Evolutionary conservation across 2,888 invertebrate genomes (phyloP).

Genomic region (Noctua janthina): DNA sequence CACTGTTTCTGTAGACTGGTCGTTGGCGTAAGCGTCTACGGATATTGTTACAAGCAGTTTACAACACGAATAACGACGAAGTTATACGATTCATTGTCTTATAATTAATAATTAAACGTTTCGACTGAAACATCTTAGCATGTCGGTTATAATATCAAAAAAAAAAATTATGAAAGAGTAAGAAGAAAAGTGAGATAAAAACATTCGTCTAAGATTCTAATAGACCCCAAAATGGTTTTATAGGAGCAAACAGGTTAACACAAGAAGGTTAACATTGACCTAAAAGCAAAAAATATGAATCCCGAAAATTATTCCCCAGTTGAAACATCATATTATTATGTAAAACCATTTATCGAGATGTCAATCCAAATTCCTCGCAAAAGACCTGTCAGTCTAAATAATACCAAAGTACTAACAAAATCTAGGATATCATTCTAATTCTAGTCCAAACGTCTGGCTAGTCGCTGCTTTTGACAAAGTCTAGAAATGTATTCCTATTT

Average conservation of each 20-base stretch:
- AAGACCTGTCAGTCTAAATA: constrained; percentile 35
- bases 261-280: neutral
- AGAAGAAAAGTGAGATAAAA: neutral
- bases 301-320: constrained; percentile 8
- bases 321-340: constrained; percentile 25
- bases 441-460: constrained; percentile 22
- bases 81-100: neutral
- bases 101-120: neutral
- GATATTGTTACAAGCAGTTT: neutral
- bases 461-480: constrained; percentile 29
- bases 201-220: neutral
- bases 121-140: neutral
- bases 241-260: neutral
- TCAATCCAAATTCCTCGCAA: constrained; percentile 49
- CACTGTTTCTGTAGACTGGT: neutral
- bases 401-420: constrained; percentile 37
- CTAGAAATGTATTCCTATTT: constrained; percentile 47
- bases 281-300: neutral
- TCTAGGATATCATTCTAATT: constrained; percentile 50
- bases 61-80: neutral
- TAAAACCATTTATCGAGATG: constrained; percentile 50
- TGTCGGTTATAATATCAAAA: neutral
- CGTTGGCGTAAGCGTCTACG: too few species aligned
- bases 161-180: neutral
- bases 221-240: neutral